Evolutionary conservation across 2,113 vertebrate genomes (phyloP), one percentile per base, ranked within the genome.

Genomic region (Puntigrus tetrazona): DNA sequence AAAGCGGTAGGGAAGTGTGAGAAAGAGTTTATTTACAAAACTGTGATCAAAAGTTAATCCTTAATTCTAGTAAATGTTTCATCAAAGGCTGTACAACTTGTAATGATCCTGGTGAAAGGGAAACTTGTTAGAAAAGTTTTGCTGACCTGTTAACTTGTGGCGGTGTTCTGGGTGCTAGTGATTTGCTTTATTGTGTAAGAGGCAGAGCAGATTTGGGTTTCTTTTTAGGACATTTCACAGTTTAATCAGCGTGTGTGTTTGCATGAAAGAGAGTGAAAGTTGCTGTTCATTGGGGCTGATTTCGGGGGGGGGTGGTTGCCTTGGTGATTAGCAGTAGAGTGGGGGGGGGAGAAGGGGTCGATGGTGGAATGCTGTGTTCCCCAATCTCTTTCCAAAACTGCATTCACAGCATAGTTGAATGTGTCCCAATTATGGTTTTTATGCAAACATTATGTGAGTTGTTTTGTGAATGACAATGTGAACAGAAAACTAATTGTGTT

Each of bases 311-410:
- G 74, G 85, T 61, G 86, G 83, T 82, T 82, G 69, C 45, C 43
- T 61, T 61, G 78, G 78, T 36, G 63, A 63, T 76, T 38, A 85
- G 50, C 76, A 85, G 86, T 72, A 38, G 75, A 86, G 88, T 6
- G 6, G 63, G 52, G n/a, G 72, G 73, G 85, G 92, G 89, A 6
- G 72, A 78, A 86, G 92, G 88, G 90, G 91, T 92, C 86, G 74
- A 75, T 84, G 87, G 13, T 90, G 93, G 94, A 94, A 94, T 94
- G 59, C 90, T 81, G 76, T 86, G 31, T 6, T 69, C 34, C 57
- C 41, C 41, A 65, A 63, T 81, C 77, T 55, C 25, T 31, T 7
- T 88, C 87, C 76, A 20, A 67, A 18, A 7, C 65, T 67, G 65
- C 65, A 67, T 67, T 67, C 8, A 67, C 18, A 67, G 9, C 31